Evolutionary conservation across 2,113 vertebrate species (phyloP).

Genomic region (Oryzias curvinotus): DNA sequence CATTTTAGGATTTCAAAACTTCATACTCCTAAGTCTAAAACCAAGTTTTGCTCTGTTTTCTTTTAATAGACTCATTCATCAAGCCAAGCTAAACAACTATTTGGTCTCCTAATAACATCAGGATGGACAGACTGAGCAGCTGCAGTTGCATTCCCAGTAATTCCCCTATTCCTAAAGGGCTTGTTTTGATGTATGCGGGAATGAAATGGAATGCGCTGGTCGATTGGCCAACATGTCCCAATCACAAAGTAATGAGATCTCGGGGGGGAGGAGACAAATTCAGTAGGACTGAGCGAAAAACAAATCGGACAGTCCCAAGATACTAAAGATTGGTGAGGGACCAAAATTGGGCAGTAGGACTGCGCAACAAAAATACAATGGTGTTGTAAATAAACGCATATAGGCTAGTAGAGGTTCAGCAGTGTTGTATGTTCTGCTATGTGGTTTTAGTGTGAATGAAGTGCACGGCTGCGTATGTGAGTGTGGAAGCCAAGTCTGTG

Average conservation of each 20-base stretch:
- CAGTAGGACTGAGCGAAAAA: too few species aligned
- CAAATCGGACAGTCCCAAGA: too few species aligned
- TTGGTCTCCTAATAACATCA: constrained; percentile 51
- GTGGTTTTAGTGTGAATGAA: too few species aligned
- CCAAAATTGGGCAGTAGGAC: too few species aligned
- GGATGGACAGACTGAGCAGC: constrained; percentile 29
- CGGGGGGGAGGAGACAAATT: constrained; percentile 33
- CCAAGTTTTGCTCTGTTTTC: background rate
- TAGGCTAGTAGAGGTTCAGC: too few species aligned
- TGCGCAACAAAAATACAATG: too few species aligned
- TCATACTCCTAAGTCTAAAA: constrained; percentile 19
- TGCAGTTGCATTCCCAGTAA: constrained; percentile 46
- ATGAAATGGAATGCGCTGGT: constrained; percentile 60
- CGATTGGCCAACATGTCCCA: constrained; percentile 63
- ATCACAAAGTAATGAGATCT: constrained; percentile 72
- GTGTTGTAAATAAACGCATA: too few species aligned
- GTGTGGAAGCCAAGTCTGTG: too few species aligned
- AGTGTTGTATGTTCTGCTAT: too few species aligned
- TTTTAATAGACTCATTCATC: constrained; percentile 21
- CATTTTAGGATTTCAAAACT: constrained; percentile 5
- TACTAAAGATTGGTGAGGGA: too few species aligned
- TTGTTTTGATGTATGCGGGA: constrained; percentile 63
- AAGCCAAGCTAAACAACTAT: constrained; percentile 30
- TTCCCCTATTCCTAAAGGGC: constrained; percentile 51
- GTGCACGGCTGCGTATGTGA: too few species aligned